Percentiles rank a stretch among this genome's conserved stretches.
Evolutionary conservation across 2,888 invertebrate species (phyloP).

Genomic region (Chrysolina haemoptera): DNA sequence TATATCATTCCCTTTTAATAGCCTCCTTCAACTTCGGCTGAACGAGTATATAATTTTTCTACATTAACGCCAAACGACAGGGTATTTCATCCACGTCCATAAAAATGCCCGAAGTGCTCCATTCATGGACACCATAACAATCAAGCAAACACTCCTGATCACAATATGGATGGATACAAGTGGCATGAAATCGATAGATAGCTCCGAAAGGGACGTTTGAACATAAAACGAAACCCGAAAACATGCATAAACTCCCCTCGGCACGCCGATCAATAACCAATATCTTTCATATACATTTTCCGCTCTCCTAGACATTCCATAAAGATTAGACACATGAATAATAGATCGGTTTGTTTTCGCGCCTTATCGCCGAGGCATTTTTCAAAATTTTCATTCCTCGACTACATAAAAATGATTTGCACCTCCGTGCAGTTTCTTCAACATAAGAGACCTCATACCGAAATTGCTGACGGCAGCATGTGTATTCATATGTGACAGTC

Average conservation of each 20-base stretch:
- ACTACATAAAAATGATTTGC: constrained; percentile 47
- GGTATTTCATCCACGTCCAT: not conserved
- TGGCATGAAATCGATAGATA: constrained; percentile 22
- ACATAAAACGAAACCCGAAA: constrained; percentile 39
- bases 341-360: constrained; percentile 43
- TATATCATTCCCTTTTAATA: no score
- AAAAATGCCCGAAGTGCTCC: not conserved
- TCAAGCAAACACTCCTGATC: constrained; percentile 1
- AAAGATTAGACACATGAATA: constrained; percentile 47
- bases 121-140: constrained; percentile 12
- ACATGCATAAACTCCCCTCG: constrained; percentile 40
- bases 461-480: constrained; percentile 49
- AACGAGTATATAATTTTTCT: not conserved
- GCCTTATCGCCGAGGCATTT: constrained; percentile 41
- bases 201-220: constrained; percentile 26
- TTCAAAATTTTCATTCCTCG: constrained; percentile 41
- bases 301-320: constrained; percentile 39
- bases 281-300: constrained; percentile 45
- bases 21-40: not conserved
- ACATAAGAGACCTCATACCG: constrained; percentile 39
- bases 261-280: constrained; percentile 44
- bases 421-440: constrained; percentile 41
- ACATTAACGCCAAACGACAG: not conserved
- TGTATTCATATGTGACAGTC: constrained; percentile 68
- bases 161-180: constrained; percentile 20